phyloP scores from a whole-genome alignment of 2,113 vertebrate species.

The Pangasianodon gigas region DNA sequence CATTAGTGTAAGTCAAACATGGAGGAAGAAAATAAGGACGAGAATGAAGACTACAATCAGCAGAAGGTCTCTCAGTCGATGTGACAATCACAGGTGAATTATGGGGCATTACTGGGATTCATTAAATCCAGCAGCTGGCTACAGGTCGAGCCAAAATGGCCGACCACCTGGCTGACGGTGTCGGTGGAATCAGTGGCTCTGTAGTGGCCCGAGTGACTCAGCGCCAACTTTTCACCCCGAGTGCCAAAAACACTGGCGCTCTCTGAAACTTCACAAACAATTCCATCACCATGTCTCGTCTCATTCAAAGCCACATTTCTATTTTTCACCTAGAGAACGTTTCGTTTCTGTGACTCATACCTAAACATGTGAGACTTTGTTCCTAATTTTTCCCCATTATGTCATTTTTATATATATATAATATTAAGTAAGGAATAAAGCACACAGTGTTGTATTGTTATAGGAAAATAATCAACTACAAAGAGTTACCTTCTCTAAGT shows the following conservation, averaged over 20 bases:
- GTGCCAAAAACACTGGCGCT: slow-evolving; percentile 49
- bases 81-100: slow-evolving; percentile 71
- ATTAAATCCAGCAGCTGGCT: slow-evolving; percentile 74
- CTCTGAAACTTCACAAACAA: slow-evolving; percentile 61
- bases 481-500: too few species aligned
- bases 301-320: slow-evolving; percentile 21
- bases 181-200: slow-evolving; percentile 48
- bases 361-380: not conserved
- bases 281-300: slow-evolving; percentile 56
- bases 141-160: slow-evolving; percentile 69
- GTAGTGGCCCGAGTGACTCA: not conserved
- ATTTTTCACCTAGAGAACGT: slow-evolving; percentile 50
- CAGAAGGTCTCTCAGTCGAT: slow-evolving; percentile 52
- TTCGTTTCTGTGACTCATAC: slow-evolving; percentile 71
- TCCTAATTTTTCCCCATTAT: slow-evolving; percentile 83
- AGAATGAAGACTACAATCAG: not conserved
- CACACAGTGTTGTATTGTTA: not conserved
- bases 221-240: slow-evolving; percentile 28
- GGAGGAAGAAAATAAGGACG: not conserved
- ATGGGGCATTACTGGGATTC: slow-evolving; percentile 70
- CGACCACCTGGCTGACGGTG: slow-evolving; percentile 70
- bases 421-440: not conserved
- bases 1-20: not conserved
- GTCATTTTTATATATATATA: slow-evolving; percentile 82
- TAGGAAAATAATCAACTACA: not conserved